phyloP scores from a whole-genome alignment of 1,140 invertebrate species.

The Leucophenga varia region DNA sequence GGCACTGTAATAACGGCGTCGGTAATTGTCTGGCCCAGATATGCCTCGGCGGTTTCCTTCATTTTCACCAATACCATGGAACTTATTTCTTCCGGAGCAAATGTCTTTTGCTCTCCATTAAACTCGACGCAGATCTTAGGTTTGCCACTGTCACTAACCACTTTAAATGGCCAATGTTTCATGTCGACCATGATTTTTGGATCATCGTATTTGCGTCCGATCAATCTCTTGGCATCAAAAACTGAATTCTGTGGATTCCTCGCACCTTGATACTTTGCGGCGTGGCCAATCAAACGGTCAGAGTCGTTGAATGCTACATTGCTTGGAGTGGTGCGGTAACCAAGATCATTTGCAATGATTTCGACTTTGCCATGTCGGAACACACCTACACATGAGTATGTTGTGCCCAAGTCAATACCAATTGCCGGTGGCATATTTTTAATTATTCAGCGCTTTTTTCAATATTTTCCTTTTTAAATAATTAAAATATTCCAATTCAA shows the following conservation, averaged over 20 bases:
- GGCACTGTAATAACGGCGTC: constrained; percentile 66
- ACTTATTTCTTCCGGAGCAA: constrained; percentile 75
- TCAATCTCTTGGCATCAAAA: constrained; percentile 71
- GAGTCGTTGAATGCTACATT: constrained; percentile 91
- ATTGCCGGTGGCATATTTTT: constrained; percentile 62
- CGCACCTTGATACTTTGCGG: constrained; percentile 71
- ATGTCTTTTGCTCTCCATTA: constrained; percentile 71
- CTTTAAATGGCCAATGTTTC: constrained; percentile 75
- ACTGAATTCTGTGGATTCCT: constrained; percentile 84
- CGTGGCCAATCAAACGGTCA: constrained; percentile 84
- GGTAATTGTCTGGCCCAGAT: constrained; percentile 67
- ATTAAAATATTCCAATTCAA: too few relatives aligned
- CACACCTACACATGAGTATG: constrained; percentile 78
- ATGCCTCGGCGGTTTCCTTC: constrained; percentile 80
- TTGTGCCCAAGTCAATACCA: constrained; percentile 77
- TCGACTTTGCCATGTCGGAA: constrained; percentile 84
- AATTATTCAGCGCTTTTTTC: constrained; percentile 17
- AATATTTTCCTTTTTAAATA: constrained; percentile 11
- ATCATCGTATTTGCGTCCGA: constrained; percentile 69
- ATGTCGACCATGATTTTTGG: constrained; percentile 72
- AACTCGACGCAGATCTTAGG: constrained; percentile 73
- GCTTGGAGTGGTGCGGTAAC: constrained; percentile 87
- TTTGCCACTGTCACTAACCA: constrained; percentile 65
- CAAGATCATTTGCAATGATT: constrained; percentile 91
- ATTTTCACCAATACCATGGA: constrained; percentile 78